Conservation (phyloP, 2,888 invertebrate species). For the Eurytoma adleriae region DNA sequence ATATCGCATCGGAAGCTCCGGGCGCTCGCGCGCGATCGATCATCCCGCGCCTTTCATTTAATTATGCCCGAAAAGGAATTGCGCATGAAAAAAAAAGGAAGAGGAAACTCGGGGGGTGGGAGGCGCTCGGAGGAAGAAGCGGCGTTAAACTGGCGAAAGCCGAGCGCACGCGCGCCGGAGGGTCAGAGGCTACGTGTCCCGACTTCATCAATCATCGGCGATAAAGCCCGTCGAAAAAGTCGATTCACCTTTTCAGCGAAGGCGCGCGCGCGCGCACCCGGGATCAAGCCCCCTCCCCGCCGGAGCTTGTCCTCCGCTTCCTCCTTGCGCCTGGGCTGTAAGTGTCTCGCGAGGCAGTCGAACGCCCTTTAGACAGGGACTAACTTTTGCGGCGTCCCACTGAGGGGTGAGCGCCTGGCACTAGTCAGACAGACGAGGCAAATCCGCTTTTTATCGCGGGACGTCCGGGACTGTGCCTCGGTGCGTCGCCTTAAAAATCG, state of each 20-base stretch:
- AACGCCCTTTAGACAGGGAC: constrained; percentile 31
- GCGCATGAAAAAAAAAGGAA: constrained; percentile 11
- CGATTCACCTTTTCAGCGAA: constrained; percentile 65
- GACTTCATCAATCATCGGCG: constrained; percentile 71
- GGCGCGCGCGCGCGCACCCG: not conserved
- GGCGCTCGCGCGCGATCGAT: constrained; percentile 66
- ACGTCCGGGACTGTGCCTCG: not conserved
- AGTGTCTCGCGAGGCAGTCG: constrained; percentile 42
- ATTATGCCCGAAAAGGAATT: constrained; percentile 62
- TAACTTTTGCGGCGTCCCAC: constrained; percentile 10
- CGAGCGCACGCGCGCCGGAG: constrained; percentile 23
- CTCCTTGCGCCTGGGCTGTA: not conserved
- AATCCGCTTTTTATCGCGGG: constrained; percentile 13
- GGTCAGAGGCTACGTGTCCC: constrained; percentile 49
- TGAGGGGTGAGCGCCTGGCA: not conserved
- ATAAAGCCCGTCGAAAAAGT: constrained; percentile 66
- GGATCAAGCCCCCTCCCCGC: constrained; percentile 44
- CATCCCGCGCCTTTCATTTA: constrained; percentile 71
- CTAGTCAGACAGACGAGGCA: not conserved
- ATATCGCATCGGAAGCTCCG: constrained; percentile 12
- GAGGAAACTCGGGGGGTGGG: not conserved
- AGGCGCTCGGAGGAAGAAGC: not conserved
- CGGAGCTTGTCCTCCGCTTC: not conserved
- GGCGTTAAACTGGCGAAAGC: constrained; percentile 23
- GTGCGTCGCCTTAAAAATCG: not conserved